Evolutionary conservation across 2,888 invertebrate species (phyloP).

Genomic region (Sicus ferrugineus): DNA sequence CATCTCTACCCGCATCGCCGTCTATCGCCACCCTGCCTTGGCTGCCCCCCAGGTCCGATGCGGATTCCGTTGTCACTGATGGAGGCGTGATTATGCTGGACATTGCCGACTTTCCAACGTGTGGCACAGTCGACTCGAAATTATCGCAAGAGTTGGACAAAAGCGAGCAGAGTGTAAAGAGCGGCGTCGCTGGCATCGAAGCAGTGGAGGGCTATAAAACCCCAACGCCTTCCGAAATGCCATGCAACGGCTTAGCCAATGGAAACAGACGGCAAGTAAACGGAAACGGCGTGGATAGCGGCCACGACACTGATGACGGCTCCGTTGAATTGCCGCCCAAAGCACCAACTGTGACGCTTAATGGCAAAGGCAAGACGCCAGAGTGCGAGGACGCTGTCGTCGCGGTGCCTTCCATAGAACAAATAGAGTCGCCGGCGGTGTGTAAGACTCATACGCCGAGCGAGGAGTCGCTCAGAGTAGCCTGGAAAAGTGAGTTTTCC

Average conservation of each 20-base stretch:
- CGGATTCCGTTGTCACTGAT: constrained; percentile 69
- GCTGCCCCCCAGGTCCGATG: constrained; percentile 67
- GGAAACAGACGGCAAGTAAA: constrained; percentile 37
- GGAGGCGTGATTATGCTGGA: constrained; percentile 79
- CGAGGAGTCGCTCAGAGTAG: constrained; percentile 77
- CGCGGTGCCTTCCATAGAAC: constrained; percentile 14
- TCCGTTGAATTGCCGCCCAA: constrained; percentile 44
- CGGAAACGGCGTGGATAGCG: constrained; percentile 39
- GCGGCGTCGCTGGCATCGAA: constrained; percentile 4
- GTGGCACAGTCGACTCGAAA: constrained; percentile 81
- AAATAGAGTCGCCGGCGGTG: constrained; percentile 24
- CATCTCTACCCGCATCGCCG: constrained; percentile 71
- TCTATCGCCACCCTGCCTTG: constrained; percentile 85
- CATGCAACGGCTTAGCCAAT: constrained; percentile 37
- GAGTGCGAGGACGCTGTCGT: constrained; percentile 41
- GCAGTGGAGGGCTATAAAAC: constrained; percentile 33
- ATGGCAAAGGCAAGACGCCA: constrained; percentile 40
- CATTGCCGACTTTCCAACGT: constrained; percentile 78
- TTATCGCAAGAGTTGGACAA: constrained; percentile 65
- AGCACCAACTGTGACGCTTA: constrained; percentile 18
- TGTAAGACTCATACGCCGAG: constrained; percentile 66
- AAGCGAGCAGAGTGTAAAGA: constrained; percentile 53
- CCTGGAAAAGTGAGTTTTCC: constrained; percentile 81
- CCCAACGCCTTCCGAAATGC: constrained; percentile 39
- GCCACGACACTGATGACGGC: constrained; percentile 49